Evolutionary conservation across 2,113 vertebrate species (phyloP), one percentile per base, ranked within the genome.

Genomic region (Pseudorectes ferrugineus): DNA sequence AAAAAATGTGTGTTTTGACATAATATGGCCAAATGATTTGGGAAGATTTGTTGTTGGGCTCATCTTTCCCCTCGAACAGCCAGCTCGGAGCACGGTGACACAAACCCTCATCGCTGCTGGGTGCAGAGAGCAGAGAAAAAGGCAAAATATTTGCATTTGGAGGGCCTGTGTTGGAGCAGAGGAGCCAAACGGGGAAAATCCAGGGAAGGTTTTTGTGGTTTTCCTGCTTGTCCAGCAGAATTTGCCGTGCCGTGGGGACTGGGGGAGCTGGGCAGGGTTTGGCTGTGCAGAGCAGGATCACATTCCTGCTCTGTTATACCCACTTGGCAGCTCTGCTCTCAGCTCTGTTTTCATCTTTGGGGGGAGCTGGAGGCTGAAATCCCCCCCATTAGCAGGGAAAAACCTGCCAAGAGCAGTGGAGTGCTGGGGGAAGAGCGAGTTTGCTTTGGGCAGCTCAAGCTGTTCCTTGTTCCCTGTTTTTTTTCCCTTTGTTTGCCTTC

Each of bases 61-160:
- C 57, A n/a, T 63, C n/a, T 66, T 23, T 51, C 48, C 84, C 15
- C 58, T 52, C 18, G 7, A 14, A 14, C 1, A 76, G 74, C 42
- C 70, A 38, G 24, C 80, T 54, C 2, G 0, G 78, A 79, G 54
- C 73, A 45, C 36, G 5, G 75, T 1, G 14, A 11, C 58, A 31
- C 4, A 0, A 63, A 65, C 42, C 46, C 66, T 25, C 59, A 1
- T 13, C n/a, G 0, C 35, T 13, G 28, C 2, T 16, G 55, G 58
- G n/a, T 10, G 16, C n/a, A 36, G 57, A 68, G 18, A 62, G 28
- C 18, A 36, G 45, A 58, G 54, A 14, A 76, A 88, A 71, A 65
- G 19, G 36, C 52, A 75, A 65, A 85, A 57, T 14, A 25, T 46
- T 74, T 40, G 48, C 2, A 0, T 51, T 63, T 2, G 7, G 45